Conservation (phyloP, 2,797 vertebrate species). For the Synanceia verrucosa region DNA sequence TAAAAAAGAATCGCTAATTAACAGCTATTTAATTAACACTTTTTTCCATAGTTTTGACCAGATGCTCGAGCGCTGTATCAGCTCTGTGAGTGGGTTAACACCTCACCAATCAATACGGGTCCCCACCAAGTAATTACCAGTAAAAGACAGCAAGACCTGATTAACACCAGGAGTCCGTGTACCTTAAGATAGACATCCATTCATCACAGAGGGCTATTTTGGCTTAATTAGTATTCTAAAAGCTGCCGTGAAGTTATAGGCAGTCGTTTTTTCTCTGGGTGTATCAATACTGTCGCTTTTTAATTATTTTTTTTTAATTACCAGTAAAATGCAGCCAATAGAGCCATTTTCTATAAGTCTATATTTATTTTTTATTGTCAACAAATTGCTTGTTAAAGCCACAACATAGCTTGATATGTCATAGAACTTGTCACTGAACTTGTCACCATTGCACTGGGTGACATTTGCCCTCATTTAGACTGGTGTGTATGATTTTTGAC, state of each 20-base stretch:
- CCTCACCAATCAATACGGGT: conserved; percentile 22
- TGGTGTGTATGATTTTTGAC: neutral
- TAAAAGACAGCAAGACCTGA: conserved; percentile 7
- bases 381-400: neutral
- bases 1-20: conserved; percentile 4
- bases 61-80: conserved; percentile 21
- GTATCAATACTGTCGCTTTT: neutral
- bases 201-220: neutral
- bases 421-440: neutral
- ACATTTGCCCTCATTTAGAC: neutral
- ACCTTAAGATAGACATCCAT: conserved; percentile 16
- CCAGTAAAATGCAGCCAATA: neutral
- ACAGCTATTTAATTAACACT: conserved; percentile 27
- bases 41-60: conserved; percentile 23
- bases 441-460: neutral
- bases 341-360: neutral
- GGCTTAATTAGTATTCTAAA: neutral
- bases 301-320: neutral
- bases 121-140: conserved; percentile 26
- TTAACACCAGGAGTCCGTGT: neutral
- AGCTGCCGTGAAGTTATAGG: neutral
- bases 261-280: neutral
- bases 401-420: neutral
- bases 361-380: neutral
- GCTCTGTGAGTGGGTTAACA: neutral